A percentile compares a stretch with the other conserved stretches of the same genome.
These are phyloP conservation scores for Xestia c-nigrum DNA, from an alignment of 2,888 invertebrate genomes.

Conservation along the genomic window DNA sequence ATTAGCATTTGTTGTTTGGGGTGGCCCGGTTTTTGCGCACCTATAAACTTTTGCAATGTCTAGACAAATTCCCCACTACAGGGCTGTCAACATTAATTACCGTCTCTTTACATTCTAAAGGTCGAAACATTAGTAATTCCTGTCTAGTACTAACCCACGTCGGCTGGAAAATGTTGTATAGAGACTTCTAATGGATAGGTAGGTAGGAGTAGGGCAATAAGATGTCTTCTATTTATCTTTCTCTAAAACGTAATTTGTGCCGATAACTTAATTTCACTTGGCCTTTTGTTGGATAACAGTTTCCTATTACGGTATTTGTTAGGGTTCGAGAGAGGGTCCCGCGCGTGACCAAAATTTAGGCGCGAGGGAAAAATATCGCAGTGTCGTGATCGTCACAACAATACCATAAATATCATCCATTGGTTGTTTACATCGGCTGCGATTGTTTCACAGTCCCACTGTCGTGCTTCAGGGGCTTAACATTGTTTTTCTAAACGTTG, in stretches of 20 bases:
- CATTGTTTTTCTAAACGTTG: constrained; percentile 20
- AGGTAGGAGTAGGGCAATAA: constrained; percentile 30
- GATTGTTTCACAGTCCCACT: constrained; percentile 72
- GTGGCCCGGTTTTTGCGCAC: constrained; percentile 47
- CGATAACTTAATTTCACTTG: constrained; percentile 67
- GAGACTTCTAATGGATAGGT: constrained; percentile 30
- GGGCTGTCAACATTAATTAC: constrained; percentile 57
- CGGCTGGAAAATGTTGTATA: constrained; percentile 31
- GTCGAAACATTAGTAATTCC: constrained; percentile 43
- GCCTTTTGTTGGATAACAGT: constrained; percentile 66
- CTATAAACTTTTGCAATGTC: constrained; percentile 53
- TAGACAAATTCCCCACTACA: constrained; percentile 44
- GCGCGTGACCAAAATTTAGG: constrained; percentile 77
- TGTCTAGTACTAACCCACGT: constrained; percentile 30
- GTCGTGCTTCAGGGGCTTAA: constrained; percentile 18
- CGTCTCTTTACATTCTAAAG: constrained; percentile 47
- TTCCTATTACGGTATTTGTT: constrained; percentile 68
- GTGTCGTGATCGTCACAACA: constrained; percentile 77
- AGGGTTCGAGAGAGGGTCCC: constrained; percentile 62
- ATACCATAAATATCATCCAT: constrained; percentile 80
- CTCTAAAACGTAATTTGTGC: constrained; percentile 63
- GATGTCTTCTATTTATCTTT: constrained; percentile 62
- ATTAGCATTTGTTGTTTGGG: constrained; percentile 69
- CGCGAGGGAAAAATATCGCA: constrained; percentile 74
- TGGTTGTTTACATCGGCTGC: constrained; percentile 71